These are phyloP conservation scores for Corythornis cristatus DNA, from an alignment of 2,113 vertebrate species.

Conservation along the genomic window DNA sequence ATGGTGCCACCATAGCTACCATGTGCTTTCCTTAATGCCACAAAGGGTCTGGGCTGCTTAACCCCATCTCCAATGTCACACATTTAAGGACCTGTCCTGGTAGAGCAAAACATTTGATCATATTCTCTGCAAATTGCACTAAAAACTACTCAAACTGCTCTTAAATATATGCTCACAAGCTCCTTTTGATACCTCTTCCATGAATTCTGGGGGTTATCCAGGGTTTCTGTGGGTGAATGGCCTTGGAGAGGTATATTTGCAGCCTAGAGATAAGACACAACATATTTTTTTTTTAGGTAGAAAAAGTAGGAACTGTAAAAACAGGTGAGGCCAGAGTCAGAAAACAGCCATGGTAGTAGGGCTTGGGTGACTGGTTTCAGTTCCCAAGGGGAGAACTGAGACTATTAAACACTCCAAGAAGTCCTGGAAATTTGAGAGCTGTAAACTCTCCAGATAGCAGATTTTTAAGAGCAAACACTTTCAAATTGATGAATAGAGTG, in stretches of 20 bases:
- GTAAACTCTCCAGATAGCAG: neutral
- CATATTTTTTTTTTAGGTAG: neutral
- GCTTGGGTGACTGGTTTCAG: neutral
- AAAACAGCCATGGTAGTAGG: fast-evolving
- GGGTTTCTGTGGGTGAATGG: neutral
- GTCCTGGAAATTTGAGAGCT: neutral
- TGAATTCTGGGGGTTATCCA: neutral
- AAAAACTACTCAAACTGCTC: neutral
- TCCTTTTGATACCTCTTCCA: neutral
- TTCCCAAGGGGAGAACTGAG: neutral
- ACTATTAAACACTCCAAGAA: neutral
- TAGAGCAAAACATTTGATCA: neutral
- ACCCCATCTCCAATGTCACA: fast-evolving
- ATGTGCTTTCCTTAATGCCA: neutral
- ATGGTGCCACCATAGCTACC: neutral
- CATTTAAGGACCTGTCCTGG: fast-evolving
- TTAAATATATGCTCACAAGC: neutral
- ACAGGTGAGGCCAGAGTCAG: neutral
- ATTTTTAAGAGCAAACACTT: neutral
- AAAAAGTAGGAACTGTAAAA: neutral
- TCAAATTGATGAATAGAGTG: neutral
- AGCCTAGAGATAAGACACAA: neutral
- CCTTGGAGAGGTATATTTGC: neutral
- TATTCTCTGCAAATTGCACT: neutral
- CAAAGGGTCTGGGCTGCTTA: neutral